phyloP scores from a whole-genome alignment of 2,888 invertebrate genomes.

The Lamellibrachia satsuma region DNA sequence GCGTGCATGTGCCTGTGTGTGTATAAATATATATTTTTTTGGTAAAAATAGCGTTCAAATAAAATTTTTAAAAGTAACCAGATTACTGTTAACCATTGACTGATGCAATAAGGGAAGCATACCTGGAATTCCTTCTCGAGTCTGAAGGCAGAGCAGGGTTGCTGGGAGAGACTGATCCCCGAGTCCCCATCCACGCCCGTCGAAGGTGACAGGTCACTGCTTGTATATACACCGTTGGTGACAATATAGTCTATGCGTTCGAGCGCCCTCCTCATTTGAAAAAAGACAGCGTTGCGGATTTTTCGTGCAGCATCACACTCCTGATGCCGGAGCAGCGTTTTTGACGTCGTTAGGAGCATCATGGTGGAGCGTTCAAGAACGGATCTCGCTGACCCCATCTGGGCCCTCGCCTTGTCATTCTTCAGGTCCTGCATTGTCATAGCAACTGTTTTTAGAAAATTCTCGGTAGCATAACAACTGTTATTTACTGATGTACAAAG shows the following conservation, averaged over 20 bases:
- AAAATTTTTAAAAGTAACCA: background rate
- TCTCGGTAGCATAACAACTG: no score
- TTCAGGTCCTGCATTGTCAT: constrained; percentile 67
- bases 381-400: constrained; percentile 94
- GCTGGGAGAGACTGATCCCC: constrained; percentile 65
- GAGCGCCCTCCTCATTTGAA: constrained; percentile 94
- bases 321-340: constrained; percentile 94
- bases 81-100: background rate
- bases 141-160: constrained; percentile 28
- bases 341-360: constrained; percentile 95
- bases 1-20: no score
- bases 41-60: no score
- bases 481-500: no score
- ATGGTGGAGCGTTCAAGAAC: constrained; percentile 95
- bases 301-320: constrained; percentile 91
- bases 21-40: no score
- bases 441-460: no score
- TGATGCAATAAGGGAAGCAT: background rate
- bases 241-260: constrained; percentile 97
- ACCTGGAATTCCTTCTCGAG: constrained; percentile 26
- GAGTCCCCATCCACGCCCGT: constrained; percentile 56
- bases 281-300: constrained; percentile 95
- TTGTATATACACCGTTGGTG: constrained; percentile 79
- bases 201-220: constrained; percentile 41
- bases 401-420: constrained; percentile 92